Percentiles rank a stretch among this genome's conserved stretches.
These are phyloP conservation scores for Atractosteus spatula DNA, from an alignment of 2,113 vertebrate species.

Conservation along the genomic window DNA sequence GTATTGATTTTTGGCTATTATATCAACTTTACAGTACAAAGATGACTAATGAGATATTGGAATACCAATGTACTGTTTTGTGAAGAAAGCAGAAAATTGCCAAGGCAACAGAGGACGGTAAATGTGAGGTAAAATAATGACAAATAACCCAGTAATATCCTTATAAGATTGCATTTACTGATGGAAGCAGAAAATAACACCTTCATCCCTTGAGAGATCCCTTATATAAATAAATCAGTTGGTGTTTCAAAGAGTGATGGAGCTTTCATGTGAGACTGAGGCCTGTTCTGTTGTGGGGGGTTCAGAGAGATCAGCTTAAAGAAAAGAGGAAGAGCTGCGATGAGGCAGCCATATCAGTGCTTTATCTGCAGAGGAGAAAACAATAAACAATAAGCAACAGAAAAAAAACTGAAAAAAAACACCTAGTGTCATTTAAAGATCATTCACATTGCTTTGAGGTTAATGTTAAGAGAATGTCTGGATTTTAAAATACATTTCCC, in stretches of 20 bases:
- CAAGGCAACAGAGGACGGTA: constrained; percentile 42
- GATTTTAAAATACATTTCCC: too few species aligned
- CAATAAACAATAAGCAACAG: too few species aligned
- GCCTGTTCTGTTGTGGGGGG: neutral
- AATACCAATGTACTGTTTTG: constrained; percentile 45
- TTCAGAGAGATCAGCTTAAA: neutral
- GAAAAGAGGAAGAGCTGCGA: neutral
- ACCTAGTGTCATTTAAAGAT: too few species aligned
- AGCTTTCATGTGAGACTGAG: constrained; percentile 25
- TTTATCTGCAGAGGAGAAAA: too few species aligned
- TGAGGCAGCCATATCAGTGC: too few species aligned
- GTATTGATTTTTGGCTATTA: constrained; percentile 23
- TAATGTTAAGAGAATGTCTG: too few species aligned
- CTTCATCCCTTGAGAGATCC: constrained; percentile 51
- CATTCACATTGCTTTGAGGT: too few species aligned
- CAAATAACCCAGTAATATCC: constrained; percentile 53
- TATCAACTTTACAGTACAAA: constrained; percentile 30
- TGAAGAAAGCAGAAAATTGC: constrained; percentile 46
- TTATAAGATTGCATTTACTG: constrained; percentile 62
- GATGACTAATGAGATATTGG: constrained; percentile 52
- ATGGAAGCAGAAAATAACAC: constrained; percentile 54
- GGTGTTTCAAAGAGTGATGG: constrained; percentile 39
- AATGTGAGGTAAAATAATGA: constrained; percentile 64
- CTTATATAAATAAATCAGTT: constrained; percentile 60
- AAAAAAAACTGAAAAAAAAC: too few species aligned